Conservation (phyloP, 2,113 vertebrate species). For the Ailurus styani region DNA sequence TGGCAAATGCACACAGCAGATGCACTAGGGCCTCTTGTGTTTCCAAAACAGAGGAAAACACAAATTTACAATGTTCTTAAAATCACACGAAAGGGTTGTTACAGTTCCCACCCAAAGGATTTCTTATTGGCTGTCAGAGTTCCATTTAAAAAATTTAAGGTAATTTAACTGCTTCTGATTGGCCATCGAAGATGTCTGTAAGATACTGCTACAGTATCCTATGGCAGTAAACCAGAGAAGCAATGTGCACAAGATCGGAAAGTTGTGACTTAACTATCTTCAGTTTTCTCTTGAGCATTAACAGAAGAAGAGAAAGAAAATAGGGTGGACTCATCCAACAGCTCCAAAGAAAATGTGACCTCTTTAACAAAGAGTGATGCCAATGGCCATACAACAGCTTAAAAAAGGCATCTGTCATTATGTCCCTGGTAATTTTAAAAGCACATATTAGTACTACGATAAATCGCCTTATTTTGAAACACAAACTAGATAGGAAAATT, state of each 20-base stretch:
- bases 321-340: not conserved
- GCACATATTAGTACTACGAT: not conserved
- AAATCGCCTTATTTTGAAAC: slow-evolving; percentile 47
- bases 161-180: slow-evolving; percentile 59
- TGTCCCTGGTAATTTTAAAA: slow-evolving; percentile 10
- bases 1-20: slow-evolving; percentile 44
- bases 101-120: slow-evolving; percentile 46
- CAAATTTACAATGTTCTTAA: slow-evolving; percentile 48
- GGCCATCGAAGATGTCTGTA: slow-evolving; percentile 55
- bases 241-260: slow-evolving; percentile 34
- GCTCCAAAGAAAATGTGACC: not conserved
- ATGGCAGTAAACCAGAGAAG: slow-evolving; percentile 42
- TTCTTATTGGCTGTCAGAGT: slow-evolving; percentile 66
- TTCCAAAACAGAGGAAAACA: slow-evolving; percentile 12
- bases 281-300: slow-evolving; percentile 29
- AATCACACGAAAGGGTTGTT: not conserved
- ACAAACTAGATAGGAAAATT: slow-evolving; percentile 22
- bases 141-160: slow-evolving; percentile 66
- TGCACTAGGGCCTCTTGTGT: not conserved
- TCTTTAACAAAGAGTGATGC: not conserved
- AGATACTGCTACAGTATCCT: slow-evolving; percentile 30
- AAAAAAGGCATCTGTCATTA: slow-evolving; percentile 17
- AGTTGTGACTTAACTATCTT: slow-evolving; percentile 44
- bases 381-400: not conserved
- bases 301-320: slow-evolving; percentile 47